Evolutionary conservation across 2,888 invertebrate genomes (phyloP).

Genomic region (Zygothrica quintamaculata): DNA sequence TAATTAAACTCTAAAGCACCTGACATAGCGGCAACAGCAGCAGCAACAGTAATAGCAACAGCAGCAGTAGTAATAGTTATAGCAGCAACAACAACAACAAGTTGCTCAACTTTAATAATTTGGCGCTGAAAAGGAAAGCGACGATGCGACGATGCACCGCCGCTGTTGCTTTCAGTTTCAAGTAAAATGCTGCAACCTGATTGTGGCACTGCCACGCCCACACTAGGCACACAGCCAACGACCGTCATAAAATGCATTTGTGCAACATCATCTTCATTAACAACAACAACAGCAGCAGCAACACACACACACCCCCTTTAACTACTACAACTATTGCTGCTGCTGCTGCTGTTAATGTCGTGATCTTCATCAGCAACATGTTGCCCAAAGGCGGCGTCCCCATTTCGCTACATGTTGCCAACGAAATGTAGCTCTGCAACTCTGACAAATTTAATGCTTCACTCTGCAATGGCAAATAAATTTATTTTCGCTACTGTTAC

Average conservation of each 20-base stretch:
- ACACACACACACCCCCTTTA: too few species aligned
- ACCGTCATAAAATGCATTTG: constrained; percentile 40
- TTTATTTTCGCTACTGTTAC: constrained; percentile 71
- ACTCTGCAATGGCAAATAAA: constrained; percentile 72
- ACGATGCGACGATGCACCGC: constrained; percentile 29
- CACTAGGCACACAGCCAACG: constrained; percentile 38
- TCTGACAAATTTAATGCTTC: constrained; percentile 24
- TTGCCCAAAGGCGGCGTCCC: constrained; percentile 29
- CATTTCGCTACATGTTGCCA: constrained; percentile 47
- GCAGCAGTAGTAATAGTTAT: too few species aligned
- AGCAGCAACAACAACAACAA: constrained; percentile 15
- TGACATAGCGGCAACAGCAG: constrained; percentile 32
- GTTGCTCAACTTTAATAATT: constrained; percentile 42
- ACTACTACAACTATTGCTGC: constrained; percentile 9
- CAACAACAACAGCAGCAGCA: constrained; percentile 22
- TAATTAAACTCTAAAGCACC: constrained; percentile 46
- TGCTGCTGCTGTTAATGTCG: constrained; percentile 19
- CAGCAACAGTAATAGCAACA: too few species aligned
- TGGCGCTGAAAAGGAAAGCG: constrained; percentile 65
- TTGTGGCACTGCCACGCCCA: constrained; percentile 56
- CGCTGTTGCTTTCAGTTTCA: constrained; percentile 70
- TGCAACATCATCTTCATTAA: constrained; percentile 78
- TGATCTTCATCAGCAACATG: constrained; percentile 54
- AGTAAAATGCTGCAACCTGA: constrained; percentile 31
- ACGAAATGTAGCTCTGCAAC: constrained; percentile 12